A percentile compares a stretch with the other conserved stretches of the same genome.
Conservation (phyloP, 2,888 invertebrate species). For the Archaeoteleia sp. region DNA sequence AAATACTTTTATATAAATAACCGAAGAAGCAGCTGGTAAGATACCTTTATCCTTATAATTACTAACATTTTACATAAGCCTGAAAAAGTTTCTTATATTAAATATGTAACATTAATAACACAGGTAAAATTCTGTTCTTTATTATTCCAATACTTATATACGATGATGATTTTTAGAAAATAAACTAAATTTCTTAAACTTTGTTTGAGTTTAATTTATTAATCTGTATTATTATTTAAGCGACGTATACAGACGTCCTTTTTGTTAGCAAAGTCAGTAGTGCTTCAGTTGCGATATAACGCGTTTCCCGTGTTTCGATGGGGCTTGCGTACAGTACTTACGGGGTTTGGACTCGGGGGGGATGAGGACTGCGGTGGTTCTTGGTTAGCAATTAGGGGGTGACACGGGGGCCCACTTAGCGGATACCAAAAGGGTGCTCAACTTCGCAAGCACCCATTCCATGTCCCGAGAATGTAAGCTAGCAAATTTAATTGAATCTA, state of each 20-base stretch:
- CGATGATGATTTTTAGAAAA: no score
- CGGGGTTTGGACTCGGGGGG: conserved; percentile 43
- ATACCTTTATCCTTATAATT: no score
- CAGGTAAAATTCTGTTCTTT: no score
- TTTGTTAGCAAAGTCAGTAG: conserved; percentile 39
- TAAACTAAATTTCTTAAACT: no score
- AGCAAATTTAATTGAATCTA: conserved; percentile 32
- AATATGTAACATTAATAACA: no score
- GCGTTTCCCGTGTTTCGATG: conserved; percentile 62
- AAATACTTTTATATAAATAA: no score
- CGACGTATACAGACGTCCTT: conserved; percentile 27
- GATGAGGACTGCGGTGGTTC: conserved; percentile 58
- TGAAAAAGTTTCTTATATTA: no score
- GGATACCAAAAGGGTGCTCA: conserved; percentile 62
- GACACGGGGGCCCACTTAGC: conserved; percentile 66
- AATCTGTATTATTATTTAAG: conserved; percentile 3
- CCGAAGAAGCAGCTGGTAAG: no score
- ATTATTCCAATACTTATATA: no score
- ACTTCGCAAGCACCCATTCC: conserved; percentile 50
- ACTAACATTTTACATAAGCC: no score
- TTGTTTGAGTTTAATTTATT: neutral
- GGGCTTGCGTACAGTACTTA: conserved; percentile 52
- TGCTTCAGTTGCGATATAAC: conserved; percentile 55
- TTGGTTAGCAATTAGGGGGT: conserved; percentile 67
- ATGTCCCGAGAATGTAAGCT: conserved; percentile 41